These are phyloP conservation scores for Sternarchorhynchus goeldii DNA, from an alignment of 2,797 vertebrate genomes.

Conservation along the genomic window DNA sequence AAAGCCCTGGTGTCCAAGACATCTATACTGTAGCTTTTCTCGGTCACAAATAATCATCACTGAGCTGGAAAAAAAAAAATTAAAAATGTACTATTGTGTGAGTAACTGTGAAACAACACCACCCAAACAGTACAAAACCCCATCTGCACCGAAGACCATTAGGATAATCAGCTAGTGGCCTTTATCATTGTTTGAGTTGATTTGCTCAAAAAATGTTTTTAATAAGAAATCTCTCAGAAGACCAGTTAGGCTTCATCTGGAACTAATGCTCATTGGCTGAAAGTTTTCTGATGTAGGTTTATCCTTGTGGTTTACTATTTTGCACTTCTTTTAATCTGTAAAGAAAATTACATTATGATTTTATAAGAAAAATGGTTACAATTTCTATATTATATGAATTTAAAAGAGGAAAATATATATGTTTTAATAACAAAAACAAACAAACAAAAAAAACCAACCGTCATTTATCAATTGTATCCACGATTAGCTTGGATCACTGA, in stretches of 20 bases:
- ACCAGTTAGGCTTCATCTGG: constrained; percentile 24
- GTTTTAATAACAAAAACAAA: neutral
- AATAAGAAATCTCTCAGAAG: constrained; percentile 10
- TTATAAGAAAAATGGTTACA: constrained; percentile 37
- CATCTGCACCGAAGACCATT: constrained; percentile 46
- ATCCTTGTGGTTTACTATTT: constrained; percentile 48
- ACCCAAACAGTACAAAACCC: constrained; percentile 29
- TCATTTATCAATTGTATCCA: neutral
- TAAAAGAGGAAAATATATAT: neutral
- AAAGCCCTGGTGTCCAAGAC: too few relatives aligned
- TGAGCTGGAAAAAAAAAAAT: constrained; percentile 19
- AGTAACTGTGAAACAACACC: constrained; percentile 46
- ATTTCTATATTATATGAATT: constrained; percentile 29
- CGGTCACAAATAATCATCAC: constrained; percentile 19
- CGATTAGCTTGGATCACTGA: neutral
- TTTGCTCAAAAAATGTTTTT: constrained; percentile 26
- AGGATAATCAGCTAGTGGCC: constrained; percentile 63
- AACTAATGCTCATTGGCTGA: constrained; percentile 19
- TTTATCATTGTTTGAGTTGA: constrained; percentile 52
- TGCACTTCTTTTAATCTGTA: constrained; percentile 61
- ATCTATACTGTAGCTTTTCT: constrained; percentile 22
- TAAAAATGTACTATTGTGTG: constrained; percentile 36
- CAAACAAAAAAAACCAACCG: constrained; percentile 1
- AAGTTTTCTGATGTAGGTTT: constrained; percentile 38
- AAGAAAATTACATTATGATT: constrained; percentile 36